phyloP scores from a whole-genome alignment of 2,888 invertebrate genomes.

The Chalcosyrphus nemorum region DNA sequence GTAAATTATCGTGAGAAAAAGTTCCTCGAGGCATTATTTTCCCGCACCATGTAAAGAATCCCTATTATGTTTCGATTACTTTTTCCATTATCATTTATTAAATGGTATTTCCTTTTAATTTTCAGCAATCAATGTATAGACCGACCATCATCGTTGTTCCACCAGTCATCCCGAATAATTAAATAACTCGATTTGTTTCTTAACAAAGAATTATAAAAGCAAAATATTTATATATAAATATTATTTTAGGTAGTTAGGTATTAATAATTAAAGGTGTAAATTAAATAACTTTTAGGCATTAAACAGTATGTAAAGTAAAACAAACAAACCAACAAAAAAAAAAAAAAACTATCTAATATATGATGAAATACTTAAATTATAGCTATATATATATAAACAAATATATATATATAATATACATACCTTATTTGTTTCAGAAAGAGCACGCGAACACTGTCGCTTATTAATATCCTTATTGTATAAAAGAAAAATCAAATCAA shows the following conservation, averaged over 20 bases:
- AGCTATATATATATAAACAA: conserved; percentile 35
- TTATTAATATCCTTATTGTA: conserved; percentile 28
- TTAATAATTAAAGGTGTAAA: conserved; percentile 65
- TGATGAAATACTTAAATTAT: conserved; percentile 56
- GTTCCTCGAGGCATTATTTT: too few species aligned
- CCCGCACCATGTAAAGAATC: too few species aligned
- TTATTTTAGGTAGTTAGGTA: conserved; percentile 66
- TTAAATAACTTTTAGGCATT: conserved; percentile 55
- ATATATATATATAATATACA: conserved; percentile 15
- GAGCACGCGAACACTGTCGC: conserved; percentile 58
- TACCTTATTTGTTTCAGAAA: conserved; percentile 41
- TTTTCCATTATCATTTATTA: too few species aligned
- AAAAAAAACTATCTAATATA: conserved; percentile 40
- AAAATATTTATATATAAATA: conserved; percentile 60
- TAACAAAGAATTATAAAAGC: conserved; percentile 21
- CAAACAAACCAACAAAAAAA: too few species aligned
- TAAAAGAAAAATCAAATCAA: conserved; percentile 3
- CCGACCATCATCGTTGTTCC: conserved; percentile 44
- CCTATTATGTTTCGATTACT: too few species aligned
- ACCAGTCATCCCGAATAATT: conserved; percentile 57
- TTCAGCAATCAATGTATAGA: conserved; percentile 48
- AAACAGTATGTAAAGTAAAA: conserved; percentile 51
- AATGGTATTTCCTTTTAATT: conserved; percentile 41
- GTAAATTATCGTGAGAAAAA: too few species aligned
- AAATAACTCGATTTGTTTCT: conserved; percentile 54